Conservation (phyloP, 2,797 vertebrate genomes). For the Trachops cirrhosus region DNA sequence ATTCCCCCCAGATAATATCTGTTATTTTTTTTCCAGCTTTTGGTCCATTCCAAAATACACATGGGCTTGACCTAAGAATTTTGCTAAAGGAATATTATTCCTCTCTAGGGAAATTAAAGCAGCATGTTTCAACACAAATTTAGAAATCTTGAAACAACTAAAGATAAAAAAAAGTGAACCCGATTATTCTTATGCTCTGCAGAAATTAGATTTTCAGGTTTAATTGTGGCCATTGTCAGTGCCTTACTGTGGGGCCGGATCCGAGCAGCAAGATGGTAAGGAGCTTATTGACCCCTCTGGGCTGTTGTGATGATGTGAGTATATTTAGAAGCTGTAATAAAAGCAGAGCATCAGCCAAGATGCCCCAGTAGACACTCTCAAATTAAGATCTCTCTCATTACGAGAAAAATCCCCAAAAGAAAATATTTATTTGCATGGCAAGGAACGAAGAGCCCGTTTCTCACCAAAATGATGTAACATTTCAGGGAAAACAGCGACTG, state of each 20-base stretch:
- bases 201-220: not conserved
- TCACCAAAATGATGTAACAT: conserved; percentile 43
- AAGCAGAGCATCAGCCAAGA: conserved; percentile 31
- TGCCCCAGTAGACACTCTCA: conserved; percentile 37
- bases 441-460: conserved; percentile 5
- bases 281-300: not conserved
- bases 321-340: conserved; percentile 68
- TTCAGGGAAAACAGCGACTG: conserved; percentile 31
- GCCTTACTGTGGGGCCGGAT: not conserved
- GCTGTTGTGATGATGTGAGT: conserved; percentile 36
- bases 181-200: not conserved
- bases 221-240: not conserved
- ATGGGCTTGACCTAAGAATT: conserved; percentile 67
- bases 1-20: conserved; percentile 42
- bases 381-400: conserved; percentile 42
- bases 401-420: not conserved
- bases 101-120: conserved; percentile 68
- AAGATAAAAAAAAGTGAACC: not conserved
- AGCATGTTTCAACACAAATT: conserved; percentile 50
- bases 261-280: conserved; percentile 17
- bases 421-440: conserved; percentile 48
- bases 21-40: conserved; percentile 47
- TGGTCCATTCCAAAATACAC: conserved; percentile 68
- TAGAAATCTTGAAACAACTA: not conserved
- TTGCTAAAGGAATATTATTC: conserved; percentile 66